phyloP scores from a whole-genome alignment of 2,888 invertebrate species.

The Allolobophora icterica region DNA sequence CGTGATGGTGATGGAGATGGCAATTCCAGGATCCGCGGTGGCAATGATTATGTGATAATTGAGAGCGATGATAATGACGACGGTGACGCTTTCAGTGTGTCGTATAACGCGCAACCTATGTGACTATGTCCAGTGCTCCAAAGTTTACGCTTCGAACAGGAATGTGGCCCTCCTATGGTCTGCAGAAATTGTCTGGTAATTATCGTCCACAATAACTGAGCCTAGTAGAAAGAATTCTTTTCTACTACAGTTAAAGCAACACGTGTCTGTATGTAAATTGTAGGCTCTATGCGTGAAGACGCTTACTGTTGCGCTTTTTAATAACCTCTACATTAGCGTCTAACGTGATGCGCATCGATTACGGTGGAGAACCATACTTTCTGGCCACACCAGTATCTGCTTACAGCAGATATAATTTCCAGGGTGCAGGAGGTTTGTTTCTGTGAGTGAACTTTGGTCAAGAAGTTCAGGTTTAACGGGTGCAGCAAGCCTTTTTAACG shows the following conservation, averaged over 20 bases:
- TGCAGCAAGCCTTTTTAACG: neutral
- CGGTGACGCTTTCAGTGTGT: neutral
- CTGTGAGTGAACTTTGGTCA: neutral
- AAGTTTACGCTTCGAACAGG: neutral
- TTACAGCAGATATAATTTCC: neutral
- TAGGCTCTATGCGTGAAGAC: neutral
- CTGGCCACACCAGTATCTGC: neutral
- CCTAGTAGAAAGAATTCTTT: neutral
- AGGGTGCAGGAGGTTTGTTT: neutral
- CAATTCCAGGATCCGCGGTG: neutral
- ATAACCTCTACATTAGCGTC: neutral
- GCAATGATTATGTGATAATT: slow-evolving; percentile 1
- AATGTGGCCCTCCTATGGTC: neutral
- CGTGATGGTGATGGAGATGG: neutral
- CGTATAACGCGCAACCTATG: neutral
- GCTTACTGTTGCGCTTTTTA: neutral
- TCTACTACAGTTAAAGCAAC: neutral
- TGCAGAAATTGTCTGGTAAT: neutral
- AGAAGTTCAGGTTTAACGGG: neutral
- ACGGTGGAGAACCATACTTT: neutral
- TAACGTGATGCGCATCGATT: neutral
- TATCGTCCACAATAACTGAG: neutral
- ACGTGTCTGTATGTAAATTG: neutral
- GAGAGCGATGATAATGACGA: slow-evolving; percentile 21
- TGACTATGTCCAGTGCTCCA: too few species aligned